Evolutionary conservation across 2,888 invertebrate genomes (phyloP), one percentile per base, ranked within the genome.

Genomic region (Polymixis lichenea): DNA sequence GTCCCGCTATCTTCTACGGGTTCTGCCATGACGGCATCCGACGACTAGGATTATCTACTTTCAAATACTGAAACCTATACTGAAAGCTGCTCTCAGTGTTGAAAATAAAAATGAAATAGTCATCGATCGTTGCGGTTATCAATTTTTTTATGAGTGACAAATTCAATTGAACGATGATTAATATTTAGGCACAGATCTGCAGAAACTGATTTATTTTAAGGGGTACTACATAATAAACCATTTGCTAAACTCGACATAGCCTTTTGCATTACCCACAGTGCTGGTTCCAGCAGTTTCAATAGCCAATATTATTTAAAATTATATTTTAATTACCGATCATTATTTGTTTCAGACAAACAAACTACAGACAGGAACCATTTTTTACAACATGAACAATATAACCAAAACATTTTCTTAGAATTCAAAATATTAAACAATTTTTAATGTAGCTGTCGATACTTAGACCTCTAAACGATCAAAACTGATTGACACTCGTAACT

Each of bases 401-500:
- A 51, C 22, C 13, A 32, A 8, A 38, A 25, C 15, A 28, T 53
- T 19, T 13, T 19, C 1, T 0, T 17, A 2, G 1, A 60, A 32
- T 43, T 28, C 72, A 79, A 60, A 66, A 38, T n/a, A 11, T 49
- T 15, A 67, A 11, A n/a, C 5, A 19, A 64, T 49, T 77, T 76
- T 58, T 19, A 55, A 53, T 56, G 2, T n/a, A 68, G 22, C 62
- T 71, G 64, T 77, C 72, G 28, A 78, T 62, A 77, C 70, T n/a
- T 56, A 65, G 11, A 73, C 62, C 66, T 79, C 53, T 66, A 79
- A 84, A 58, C 43, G 65, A 66, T 78, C 67, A 65, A 53, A 60
- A 78, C n/a, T 86, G 85, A 88, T 79, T 86, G 88, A 87, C 87
- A 88, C 78, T 78, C 84, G 70, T 83, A 72, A 83, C 87, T 86